phyloP scores from a whole-genome alignment of 2,797 vertebrate species.

The Leuciscus waleckii region DNA sequence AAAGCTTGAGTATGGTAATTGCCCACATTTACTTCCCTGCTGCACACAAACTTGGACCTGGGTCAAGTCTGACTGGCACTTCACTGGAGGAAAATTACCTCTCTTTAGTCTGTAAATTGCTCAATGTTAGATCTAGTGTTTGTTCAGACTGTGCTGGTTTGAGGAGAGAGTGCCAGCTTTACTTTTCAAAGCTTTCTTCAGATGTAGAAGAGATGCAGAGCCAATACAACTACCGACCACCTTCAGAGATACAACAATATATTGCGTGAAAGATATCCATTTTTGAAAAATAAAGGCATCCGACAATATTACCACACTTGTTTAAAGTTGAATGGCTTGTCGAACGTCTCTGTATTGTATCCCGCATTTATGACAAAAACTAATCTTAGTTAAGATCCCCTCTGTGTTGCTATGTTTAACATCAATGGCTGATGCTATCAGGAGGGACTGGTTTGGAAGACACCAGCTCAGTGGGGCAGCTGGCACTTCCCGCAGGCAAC shows the following conservation, averaged over 20 bases:
- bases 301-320: background rate
- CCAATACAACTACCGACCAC: background rate
- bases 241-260: background rate
- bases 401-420: background rate
- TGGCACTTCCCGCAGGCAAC: background rate
- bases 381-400: background rate
- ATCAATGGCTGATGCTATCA: background rate
- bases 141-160: background rate
- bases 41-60: slow-evolving; percentile 32
- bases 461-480: background rate
- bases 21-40: slow-evolving; percentile 69
- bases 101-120: slow-evolving; percentile 53
- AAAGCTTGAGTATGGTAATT: slow-evolving; percentile 58
- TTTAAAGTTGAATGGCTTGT: background rate
- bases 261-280: background rate
- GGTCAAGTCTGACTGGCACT: slow-evolving; percentile 64
- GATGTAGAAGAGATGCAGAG: background rate
- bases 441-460: background rate
- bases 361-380: background rate
- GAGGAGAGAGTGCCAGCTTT: background rate
- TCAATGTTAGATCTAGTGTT: slow-evolving; percentile 39
- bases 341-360: background rate
- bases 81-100: slow-evolving; percentile 70
- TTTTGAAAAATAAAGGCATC: background rate
- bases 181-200: background rate